Conservation (phyloP, 2,113 vertebrate genomes). For the Cygnus buccinator region DNA sequence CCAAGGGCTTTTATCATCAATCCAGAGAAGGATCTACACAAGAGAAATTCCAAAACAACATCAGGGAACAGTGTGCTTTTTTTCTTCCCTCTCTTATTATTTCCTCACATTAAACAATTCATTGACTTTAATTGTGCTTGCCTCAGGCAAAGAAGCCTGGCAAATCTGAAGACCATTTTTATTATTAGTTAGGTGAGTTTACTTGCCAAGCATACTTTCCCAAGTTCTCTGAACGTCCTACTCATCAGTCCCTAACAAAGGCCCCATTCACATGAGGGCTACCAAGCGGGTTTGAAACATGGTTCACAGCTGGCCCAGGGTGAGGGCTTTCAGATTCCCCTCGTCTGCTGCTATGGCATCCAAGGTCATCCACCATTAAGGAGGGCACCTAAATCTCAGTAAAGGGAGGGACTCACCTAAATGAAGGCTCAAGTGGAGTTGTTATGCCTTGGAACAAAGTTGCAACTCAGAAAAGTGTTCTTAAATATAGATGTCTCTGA, state of each 20-base stretch:
- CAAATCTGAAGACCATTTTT: slow-evolving; percentile 57
- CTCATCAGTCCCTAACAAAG: slow-evolving; percentile 45
- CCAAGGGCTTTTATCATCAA: slow-evolving; percentile 26
- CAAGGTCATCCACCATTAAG: background rate
- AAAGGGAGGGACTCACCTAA: background rate
- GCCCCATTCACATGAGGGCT: slow-evolving; percentile 5
- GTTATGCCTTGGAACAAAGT: background rate
- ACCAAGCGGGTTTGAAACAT: slow-evolving; percentile 7
- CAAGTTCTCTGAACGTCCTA: slow-evolving; percentile 58
- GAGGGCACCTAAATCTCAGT: background rate
- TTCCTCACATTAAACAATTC: slow-evolving; percentile 66
- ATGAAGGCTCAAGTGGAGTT: background rate
- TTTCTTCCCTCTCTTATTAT: slow-evolving; percentile 12
- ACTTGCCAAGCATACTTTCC: slow-evolving; percentile 64
- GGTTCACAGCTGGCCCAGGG: background rate
- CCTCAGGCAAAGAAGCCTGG: slow-evolving; percentile 46
- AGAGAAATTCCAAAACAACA: slow-evolving; percentile 38
- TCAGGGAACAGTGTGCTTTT: slow-evolving; percentile 4
- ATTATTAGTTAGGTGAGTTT: slow-evolving; percentile 59
- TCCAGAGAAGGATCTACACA: slow-evolving; percentile 6
- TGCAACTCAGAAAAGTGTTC: background rate
- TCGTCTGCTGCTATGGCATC: background rate
- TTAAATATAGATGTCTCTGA: background rate
- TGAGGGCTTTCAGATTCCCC: background rate
- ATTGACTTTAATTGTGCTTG: slow-evolving; percentile 50